These are phyloP conservation scores for Ophion costatus DNA, from an alignment of 2,888 invertebrate genomes.

Conservation along the genomic window DNA sequence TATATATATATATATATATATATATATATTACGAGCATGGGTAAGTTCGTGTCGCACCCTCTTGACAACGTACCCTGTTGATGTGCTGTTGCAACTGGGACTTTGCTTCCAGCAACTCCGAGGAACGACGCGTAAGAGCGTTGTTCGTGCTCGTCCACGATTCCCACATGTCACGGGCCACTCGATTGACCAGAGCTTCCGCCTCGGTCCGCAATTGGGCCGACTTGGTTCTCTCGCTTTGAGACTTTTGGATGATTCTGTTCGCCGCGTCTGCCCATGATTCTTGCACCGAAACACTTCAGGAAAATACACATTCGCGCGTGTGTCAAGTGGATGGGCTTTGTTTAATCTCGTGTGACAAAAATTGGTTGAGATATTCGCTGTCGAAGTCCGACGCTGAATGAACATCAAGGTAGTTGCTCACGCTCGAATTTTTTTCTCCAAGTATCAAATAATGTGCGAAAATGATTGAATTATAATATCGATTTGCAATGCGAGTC, in stretches of 20 bases:
- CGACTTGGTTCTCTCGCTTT: slow-evolving; percentile 92
- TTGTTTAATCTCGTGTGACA: no score
- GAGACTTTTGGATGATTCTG: slow-evolving; percentile 90
- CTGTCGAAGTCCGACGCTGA: no score
- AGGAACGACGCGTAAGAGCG: slow-evolving; percentile 90
- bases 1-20: not conserved
- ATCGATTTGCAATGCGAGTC: no score
- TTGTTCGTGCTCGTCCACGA: slow-evolving; percentile 94
- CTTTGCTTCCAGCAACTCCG: slow-evolving; percentile 92
- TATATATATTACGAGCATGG: not conserved
- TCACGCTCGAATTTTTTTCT: no score
- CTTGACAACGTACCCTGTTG: slow-evolving; percentile 85
- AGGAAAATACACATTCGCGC: not conserved
- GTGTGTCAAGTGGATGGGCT: no score
- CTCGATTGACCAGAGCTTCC: slow-evolving; percentile 91
- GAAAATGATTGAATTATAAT: no score
- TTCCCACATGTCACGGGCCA: slow-evolving; percentile 94
- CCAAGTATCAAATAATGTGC: no score
- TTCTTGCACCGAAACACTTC: slow-evolving; percentile 90
- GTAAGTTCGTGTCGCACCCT: not conserved
- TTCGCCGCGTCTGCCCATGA: slow-evolving; percentile 94
- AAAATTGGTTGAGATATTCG: no score
- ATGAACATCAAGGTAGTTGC: no score
- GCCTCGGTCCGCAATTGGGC: slow-evolving; percentile 91
- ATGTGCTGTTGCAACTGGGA: slow-evolving; percentile 92